These are phyloP conservation scores for Odontothrips loti DNA, from an alignment of 2,888 invertebrate genomes.

Conservation along the genomic window DNA sequence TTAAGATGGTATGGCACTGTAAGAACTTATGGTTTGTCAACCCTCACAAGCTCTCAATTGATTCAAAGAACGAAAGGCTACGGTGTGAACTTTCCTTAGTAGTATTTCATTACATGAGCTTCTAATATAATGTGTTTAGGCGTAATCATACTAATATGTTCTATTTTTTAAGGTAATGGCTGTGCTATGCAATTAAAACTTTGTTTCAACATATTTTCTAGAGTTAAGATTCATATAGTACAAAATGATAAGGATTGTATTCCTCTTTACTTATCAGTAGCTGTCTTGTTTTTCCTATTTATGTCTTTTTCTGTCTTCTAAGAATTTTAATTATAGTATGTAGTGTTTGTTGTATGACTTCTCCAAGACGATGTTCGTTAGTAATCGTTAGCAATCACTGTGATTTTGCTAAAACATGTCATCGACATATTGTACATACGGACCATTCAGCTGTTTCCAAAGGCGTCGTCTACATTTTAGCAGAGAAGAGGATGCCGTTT, in stretches of 20 bases:
- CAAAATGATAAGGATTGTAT: neutral
- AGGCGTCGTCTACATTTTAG: too few species aligned
- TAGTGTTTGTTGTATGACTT: neutral
- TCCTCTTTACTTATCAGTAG: neutral
- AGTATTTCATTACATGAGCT: neutral
- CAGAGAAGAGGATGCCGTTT: too few species aligned
- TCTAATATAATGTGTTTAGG: neutral
- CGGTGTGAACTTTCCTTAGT: neutral
- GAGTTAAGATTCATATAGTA: neutral
- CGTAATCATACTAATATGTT: neutral
- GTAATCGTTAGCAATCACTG: too few species aligned
- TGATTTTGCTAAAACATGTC: too few species aligned
- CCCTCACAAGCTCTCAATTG: too few species aligned
- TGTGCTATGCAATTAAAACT: slow-evolving; percentile 11
- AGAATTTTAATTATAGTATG: neutral
- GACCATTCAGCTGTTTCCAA: too few species aligned
- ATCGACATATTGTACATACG: too few species aligned
- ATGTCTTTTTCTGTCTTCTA: neutral
- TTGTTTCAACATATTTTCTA: neutral
- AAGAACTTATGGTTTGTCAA: too few species aligned
- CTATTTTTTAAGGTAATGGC: slow-evolving; percentile 4
- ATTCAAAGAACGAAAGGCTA: too few species aligned
- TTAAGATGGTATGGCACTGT: too few species aligned
- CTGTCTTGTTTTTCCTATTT: neutral
- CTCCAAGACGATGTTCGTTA: too few species aligned